These are phyloP conservation scores for Takifugu flavidus DNA, from an alignment of 2,113 vertebrate species.

Conservation along the genomic window DNA sequence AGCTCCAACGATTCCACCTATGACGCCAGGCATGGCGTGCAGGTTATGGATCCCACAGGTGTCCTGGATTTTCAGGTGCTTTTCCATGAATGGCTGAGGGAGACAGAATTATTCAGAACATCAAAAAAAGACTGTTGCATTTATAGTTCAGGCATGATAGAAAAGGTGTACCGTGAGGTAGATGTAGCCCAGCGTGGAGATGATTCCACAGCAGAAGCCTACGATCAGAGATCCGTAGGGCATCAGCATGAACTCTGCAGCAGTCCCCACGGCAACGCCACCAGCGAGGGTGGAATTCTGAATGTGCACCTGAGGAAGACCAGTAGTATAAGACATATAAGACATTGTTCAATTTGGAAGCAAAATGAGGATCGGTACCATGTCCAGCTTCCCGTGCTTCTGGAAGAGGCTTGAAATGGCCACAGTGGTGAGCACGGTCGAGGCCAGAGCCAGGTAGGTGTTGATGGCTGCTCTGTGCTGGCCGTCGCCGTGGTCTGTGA, in stretches of 20 bases:
- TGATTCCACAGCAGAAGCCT: constrained; percentile 83
- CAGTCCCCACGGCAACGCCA: constrained; percentile 90
- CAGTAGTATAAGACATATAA: background rate
- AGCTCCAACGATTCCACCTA: constrained; percentile 91
- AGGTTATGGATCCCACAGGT: constrained; percentile 96
- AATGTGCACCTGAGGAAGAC: constrained; percentile 84
- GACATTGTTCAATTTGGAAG: background rate
- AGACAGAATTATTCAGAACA: background rate
- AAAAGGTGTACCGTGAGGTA: constrained; percentile 74
- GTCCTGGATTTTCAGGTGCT: constrained; percentile 87
- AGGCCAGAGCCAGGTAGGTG: constrained; percentile 89
- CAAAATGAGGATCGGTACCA: constrained; percentile 73
- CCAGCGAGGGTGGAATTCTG: constrained; percentile 94
- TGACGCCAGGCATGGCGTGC: constrained; percentile 89
- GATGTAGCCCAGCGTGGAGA: constrained; percentile 88
- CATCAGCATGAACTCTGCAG: constrained; percentile 92
- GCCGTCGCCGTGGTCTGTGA: constrained; percentile 83
- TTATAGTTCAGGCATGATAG: background rate
- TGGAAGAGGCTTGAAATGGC: constrained; percentile 87
- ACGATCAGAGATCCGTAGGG: constrained; percentile 90
- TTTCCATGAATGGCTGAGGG: constrained; percentile 86
- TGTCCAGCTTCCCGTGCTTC: constrained; percentile 91
- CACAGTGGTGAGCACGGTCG: constrained; percentile 85
- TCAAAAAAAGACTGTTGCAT: background rate
- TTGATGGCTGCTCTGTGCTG: constrained; percentile 94